Conservation (phyloP, 1,140 invertebrate species). For the Cydia fagiglandana region DNA sequence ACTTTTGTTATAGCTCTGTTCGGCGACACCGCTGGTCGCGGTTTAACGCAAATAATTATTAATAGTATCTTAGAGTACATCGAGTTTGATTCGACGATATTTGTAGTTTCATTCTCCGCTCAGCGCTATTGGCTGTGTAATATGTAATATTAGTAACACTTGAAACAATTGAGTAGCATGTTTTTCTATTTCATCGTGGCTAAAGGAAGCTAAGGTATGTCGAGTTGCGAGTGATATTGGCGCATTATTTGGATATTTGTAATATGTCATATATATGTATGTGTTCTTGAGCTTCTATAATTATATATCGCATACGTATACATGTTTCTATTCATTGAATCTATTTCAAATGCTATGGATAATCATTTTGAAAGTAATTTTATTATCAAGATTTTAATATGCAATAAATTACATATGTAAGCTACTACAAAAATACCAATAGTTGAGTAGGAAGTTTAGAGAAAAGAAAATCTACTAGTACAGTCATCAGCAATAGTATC, state of each 20-base stretch:
- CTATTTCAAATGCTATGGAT: background rate
- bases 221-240: slow-evolving; percentile 15
- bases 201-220: slow-evolving; percentile 31
- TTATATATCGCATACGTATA: slow-evolving; percentile 23
- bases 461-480: too few relatives aligned
- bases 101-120: background rate
- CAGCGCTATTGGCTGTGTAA: background rate
- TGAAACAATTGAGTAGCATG: slow-evolving; percentile 27
- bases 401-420: too few relatives aligned
- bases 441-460: too few relatives aligned
- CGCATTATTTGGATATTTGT: slow-evolving; percentile 18
- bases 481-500: too few relatives aligned
- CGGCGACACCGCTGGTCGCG: too few relatives aligned
- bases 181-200: slow-evolving; percentile 21
- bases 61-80: background rate
- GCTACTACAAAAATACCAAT: too few relatives aligned
- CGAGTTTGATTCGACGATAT: background rate
- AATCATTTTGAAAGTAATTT: background rate
- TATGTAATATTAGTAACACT: background rate
- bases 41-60: too few relatives aligned
- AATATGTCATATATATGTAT: slow-evolving; percentile 15
- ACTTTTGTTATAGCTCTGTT: too few relatives aligned
- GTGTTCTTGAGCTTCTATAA: slow-evolving; percentile 6
- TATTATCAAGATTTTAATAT: background rate
- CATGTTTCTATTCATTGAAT: background rate